Evolutionary conservation across 2,113 vertebrate genomes (phyloP).

Genomic region (Chrysochloris asiatica): DNA sequence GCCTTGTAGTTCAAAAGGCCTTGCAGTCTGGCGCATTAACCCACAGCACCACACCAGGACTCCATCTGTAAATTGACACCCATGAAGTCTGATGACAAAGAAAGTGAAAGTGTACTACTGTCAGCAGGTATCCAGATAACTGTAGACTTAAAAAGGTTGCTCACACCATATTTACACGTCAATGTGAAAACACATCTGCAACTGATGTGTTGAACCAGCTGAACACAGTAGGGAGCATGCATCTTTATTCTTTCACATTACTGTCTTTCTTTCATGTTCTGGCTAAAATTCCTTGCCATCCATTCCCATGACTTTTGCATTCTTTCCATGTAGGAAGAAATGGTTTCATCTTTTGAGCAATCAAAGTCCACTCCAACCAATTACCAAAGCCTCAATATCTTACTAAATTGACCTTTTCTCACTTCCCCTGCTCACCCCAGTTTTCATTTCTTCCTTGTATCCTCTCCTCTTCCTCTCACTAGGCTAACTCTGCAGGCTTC

Average conservation of each 20-base stretch:
- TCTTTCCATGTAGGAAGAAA: background rate
- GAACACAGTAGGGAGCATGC: background rate
- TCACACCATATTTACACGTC: conserved; percentile 26
- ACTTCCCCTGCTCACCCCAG: background rate
- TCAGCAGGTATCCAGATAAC: background rate
- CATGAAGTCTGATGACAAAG: background rate
- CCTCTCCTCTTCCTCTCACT: background rate
- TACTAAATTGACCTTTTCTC: background rate
- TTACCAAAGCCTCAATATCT: background rate
- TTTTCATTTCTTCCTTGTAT: background rate
- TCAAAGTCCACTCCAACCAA: background rate
- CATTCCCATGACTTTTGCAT: background rate
- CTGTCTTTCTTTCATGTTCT: background rate
- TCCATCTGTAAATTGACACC: background rate
- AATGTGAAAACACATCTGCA: conserved; percentile 12
- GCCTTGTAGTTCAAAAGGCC: too few relatives aligned
- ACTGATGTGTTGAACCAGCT: conserved; percentile 8
- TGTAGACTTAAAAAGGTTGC: background rate
- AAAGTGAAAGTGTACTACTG: conserved; percentile 17
- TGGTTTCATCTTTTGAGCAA: background rate
- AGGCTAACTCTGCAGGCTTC: background rate
- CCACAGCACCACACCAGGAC: too few relatives aligned
- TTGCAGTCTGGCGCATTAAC: too few relatives aligned
- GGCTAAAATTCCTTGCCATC: background rate
- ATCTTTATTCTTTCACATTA: background rate